phyloP scores from a whole-genome alignment of 2,797 vertebrate genomes.

The Hydrophis major region DNA sequence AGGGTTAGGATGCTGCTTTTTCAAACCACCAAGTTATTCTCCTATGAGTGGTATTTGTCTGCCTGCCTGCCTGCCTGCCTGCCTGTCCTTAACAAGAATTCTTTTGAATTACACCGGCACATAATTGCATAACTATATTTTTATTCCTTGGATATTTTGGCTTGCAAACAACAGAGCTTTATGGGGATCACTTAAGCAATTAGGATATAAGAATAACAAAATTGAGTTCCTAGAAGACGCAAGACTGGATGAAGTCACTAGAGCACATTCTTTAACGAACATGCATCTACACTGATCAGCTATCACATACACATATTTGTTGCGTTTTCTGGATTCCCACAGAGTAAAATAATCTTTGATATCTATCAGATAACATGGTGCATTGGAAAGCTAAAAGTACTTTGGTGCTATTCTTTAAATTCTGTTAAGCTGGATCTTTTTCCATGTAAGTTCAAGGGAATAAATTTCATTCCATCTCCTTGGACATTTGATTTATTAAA shows the following conservation, averaged over 20 bases:
- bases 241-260: slow-evolving; percentile 34
- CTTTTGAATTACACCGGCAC: slow-evolving; percentile 38
- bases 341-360: neutral
- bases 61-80: neutral
- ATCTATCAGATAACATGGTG: neutral
- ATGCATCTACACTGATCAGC: neutral
- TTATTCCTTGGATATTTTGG: slow-evolving; percentile 38
- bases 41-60: neutral
- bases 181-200: slow-evolving; percentile 25
- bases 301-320: neutral
- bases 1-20: slow-evolving; percentile 52
- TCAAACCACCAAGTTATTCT: slow-evolving; percentile 51
- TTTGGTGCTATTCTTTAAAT: neutral
- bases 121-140: slow-evolving; percentile 59
- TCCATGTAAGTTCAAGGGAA: neutral
- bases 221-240: slow-evolving; percentile 53
- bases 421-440: neutral
- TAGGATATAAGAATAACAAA: slow-evolving; percentile 48
- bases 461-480: neutral
- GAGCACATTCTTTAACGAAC: slow-evolving; percentile 22
- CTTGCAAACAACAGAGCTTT: slow-evolving; percentile 36
- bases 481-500: neutral
- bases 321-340: neutral
- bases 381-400: rapidly evolving
- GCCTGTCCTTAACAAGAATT: neutral